These are phyloP conservation scores for Sarcophaga bullata DNA, from an alignment of 1,140 invertebrate genomes.

Conservation along the genomic window DNA sequence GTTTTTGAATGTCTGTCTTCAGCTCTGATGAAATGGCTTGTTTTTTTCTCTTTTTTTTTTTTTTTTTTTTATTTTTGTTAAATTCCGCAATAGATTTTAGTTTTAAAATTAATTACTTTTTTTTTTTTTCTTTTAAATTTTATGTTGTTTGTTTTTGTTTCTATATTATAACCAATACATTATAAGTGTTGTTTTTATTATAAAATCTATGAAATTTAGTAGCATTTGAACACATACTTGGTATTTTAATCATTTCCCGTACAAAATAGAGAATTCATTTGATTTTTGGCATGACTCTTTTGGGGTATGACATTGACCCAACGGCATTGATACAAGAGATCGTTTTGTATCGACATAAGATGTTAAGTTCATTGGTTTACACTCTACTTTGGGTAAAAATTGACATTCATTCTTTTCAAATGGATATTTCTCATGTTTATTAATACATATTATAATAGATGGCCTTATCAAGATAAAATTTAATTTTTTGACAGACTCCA, in stretches of 20 bases:
- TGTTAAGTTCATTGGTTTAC: no score
- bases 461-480: no score
- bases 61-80: neutral
- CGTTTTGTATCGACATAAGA: neutral
- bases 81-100: constrained; percentile 5
- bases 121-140: no score
- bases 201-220: neutral
- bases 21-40: neutral
- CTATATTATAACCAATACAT: neutral
- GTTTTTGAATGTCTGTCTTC: neutral
- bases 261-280: neutral
- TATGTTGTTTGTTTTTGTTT: neutral
- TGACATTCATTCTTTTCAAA: no score
- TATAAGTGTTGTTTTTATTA: neutral
- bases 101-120: neutral
- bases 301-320: neutral
- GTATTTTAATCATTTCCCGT: constrained; percentile 1
- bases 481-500: no score
- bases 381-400: no score
- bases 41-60: neutral
- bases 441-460: no score
- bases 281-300: neutral
- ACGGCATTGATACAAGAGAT: neutral
- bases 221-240: neutral
- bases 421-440: no score